These are phyloP conservation scores for Stichodactyla helianthus DNA, from an alignment of 64 coral and sea anemone species.

Conservation along the genomic window DNA sequence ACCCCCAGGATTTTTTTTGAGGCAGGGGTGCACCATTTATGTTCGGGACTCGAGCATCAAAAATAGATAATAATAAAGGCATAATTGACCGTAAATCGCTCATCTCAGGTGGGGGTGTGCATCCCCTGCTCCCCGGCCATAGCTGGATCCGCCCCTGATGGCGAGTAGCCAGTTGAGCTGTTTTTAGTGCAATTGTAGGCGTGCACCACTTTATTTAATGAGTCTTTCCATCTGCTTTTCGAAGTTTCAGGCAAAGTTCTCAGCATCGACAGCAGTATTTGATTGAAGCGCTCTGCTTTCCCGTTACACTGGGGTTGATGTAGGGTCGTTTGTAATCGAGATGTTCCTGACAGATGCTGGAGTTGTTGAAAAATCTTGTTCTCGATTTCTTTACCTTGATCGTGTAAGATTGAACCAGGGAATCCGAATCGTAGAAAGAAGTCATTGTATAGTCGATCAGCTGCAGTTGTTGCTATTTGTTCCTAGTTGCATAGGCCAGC, in stretches of 20 bases:
- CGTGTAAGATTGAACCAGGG: background rate
- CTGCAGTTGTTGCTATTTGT: background rate
- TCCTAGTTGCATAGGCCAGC: background rate
- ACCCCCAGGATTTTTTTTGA: too few species aligned
- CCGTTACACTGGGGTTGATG: conserved; percentile 38
- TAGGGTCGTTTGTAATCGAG: conserved; percentile 5
- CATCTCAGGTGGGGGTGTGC: too few species aligned
- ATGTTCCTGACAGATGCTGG: conserved; percentile 21
- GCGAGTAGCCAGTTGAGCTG: conserved; percentile 40
- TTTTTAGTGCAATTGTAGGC: conserved; percentile 45
- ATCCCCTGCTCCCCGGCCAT: too few species aligned
- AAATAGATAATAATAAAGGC: too few species aligned
- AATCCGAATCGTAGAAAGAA: background rate
- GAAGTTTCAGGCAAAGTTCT: conserved; percentile 30
- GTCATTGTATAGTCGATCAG: background rate
- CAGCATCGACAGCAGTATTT: conserved; percentile 33
- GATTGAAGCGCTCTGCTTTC: conserved; percentile 38
- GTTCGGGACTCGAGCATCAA: too few species aligned
- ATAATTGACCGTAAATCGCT: too few species aligned
- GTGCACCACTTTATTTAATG: conserved; percentile 45
- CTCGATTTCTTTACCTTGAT: background rate
- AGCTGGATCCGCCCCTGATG: too few species aligned
- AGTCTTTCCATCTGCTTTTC: conserved; percentile 36
- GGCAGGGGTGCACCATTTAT: too few species aligned
- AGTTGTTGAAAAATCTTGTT: conserved; percentile 37